Evolutionary conservation across 1,140 invertebrate genomes (phyloP), one percentile per base, ranked within the genome.

Genomic region (Oryzaephilus surinamensis): DNA sequence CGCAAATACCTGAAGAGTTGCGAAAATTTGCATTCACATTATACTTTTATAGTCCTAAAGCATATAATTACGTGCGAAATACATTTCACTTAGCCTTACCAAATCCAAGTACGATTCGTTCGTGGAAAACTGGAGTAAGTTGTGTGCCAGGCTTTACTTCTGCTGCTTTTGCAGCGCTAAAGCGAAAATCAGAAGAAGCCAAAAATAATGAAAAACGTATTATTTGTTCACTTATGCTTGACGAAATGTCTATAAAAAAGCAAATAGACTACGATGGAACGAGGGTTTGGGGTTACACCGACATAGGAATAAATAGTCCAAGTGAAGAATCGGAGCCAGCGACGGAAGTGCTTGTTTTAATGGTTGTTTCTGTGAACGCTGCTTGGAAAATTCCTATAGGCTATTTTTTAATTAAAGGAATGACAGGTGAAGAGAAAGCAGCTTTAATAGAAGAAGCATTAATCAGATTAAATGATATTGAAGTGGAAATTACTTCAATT

Each of bases 31-130:
- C 42, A 3, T 27, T 39, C 10, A 44, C 42, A 10, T 23, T 44
- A 19, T 26, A 29, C 31, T 44, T 39, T 45, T 40, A 21, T 15
- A 35, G 6, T 45, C n/a, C n/a, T n/a, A n/a, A n/a, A n/a, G n/a
- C n/a, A n/a, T n/a, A n/a, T n/a, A n/a, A n/a, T n/a, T n/a, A 41
- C 35, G 37, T 45, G 6, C 14, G 43, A 13, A 11, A 28, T 37
- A 29, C 13, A 11, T 43, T 32, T 29, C 21, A 45, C n/a, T 30
- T 14, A 15, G 40, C 31, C 19, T 40, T 45, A 26, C 43, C 38
- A 3, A 31, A 45, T 20, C 18, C 8, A 30, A 45, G 27, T 15
- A 45, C 37, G 1, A 27, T 45, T n/a, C 15, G 32, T 14, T 34
- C 18, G 18, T 45, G 43, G 43, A 40, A 33, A 30, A n/a, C 24